Evolutionary conservation across 1,140 invertebrate genomes (phyloP).

Genomic region (Venustaconcha ellipsiformis): DNA sequence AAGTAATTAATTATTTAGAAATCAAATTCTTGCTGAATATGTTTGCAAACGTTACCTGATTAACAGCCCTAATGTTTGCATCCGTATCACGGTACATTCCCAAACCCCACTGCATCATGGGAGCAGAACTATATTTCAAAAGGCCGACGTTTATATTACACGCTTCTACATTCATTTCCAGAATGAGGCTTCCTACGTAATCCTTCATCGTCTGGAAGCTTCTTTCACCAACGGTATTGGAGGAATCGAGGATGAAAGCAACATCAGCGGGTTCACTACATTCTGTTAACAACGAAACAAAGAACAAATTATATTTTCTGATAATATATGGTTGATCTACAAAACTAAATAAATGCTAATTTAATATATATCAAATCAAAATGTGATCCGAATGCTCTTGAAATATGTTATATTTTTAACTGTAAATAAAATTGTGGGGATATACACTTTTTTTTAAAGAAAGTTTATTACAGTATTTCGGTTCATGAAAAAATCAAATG

Average conservation of each 20-base stretch:
- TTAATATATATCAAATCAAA: too few species aligned
- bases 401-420: too few species aligned
- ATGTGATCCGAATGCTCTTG: too few species aligned
- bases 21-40: too few species aligned
- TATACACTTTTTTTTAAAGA: too few species aligned
- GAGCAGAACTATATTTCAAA: slow-evolving; percentile 60
- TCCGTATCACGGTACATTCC: slow-evolving; percentile 34
- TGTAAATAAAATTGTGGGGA: too few species aligned
- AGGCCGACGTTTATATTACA: slow-evolving; percentile 58
- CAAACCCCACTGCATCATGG: slow-evolving; percentile 47
- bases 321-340: too few species aligned
- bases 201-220: slow-evolving; percentile 56
- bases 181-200: slow-evolving; percentile 55
- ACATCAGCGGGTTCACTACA: slow-evolving; percentile 62
- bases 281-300: slow-evolving; percentile 27
- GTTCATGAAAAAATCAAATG: too few species aligned
- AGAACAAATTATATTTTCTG: too few species aligned
- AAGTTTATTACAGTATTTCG: too few species aligned
- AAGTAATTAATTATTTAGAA: too few species aligned
- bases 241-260: slow-evolving; percentile 64
- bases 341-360: too few species aligned
- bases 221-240: slow-evolving; percentile 49
- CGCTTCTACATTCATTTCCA: slow-evolving; percentile 52
- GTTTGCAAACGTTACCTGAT: slow-evolving; percentile 3
- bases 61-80: slow-evolving; percentile 43